phyloP scores from a whole-genome alignment of 1,140 invertebrate species.

The Delia radicum region DNA sequence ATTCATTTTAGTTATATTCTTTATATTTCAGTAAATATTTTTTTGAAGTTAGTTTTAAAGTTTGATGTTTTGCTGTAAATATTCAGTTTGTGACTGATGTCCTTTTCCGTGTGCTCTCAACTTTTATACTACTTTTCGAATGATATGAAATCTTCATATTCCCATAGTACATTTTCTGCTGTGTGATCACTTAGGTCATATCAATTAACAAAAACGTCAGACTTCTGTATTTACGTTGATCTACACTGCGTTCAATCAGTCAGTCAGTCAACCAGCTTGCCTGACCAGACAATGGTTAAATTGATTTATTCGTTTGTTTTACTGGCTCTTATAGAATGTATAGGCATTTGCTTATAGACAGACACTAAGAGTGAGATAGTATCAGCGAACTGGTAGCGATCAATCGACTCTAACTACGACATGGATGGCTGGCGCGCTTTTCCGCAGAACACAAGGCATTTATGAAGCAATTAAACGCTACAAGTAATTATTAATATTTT shows the following conservation, averaged over 20 bases:
- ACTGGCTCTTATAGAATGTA: background rate
- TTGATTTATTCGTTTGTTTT: background rate
- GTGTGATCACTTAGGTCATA: background rate
- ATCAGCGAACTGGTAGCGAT: background rate
- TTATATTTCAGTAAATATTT: background rate
- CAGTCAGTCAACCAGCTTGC: background rate
- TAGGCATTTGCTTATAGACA: background rate
- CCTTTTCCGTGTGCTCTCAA: background rate
- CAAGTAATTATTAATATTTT: slow-evolving; percentile 2
- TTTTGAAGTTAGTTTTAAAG: background rate
- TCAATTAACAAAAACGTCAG: background rate
- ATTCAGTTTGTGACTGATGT: background rate
- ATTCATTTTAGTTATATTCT: background rate
- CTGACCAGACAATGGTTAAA: background rate
- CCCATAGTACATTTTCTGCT: background rate
- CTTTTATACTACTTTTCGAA: background rate
- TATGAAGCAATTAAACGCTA: slow-evolving; percentile 1
- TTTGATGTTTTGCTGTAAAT: background rate
- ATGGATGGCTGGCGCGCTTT: background rate
- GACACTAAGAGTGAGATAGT: background rate
- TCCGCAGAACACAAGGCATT: background rate
- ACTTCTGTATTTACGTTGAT: background rate
- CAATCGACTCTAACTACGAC: background rate
- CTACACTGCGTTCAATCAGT: background rate
- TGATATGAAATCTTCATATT: background rate